Base-by-base conservation (phyloP, 2,888 invertebrate species). In the Campoletis raptor region DNA sequence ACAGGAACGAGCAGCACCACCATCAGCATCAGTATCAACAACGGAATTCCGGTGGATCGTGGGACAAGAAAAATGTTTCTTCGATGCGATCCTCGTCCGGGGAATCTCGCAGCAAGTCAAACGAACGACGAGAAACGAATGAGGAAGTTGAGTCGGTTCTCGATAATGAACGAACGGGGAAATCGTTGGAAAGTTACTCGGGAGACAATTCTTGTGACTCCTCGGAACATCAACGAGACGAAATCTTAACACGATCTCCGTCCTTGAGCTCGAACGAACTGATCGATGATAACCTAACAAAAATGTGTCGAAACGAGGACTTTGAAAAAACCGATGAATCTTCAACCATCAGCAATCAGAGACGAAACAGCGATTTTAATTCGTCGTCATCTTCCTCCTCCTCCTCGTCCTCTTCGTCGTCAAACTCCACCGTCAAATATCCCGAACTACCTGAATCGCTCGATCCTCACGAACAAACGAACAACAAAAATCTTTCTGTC, bases 401-500 rank as follows among this genome's bases (percentile, higher is more conserved):
- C 8, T 42, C 42, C 2, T 42, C 42, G 2, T 42, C 48, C n/a
- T 48, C 48, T 48, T 48, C 79, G 30, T 54, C 76, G 21, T 48
- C 76, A 40, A 48, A 48, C 45, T 69, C 24, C 36, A 37, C 48
- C 8, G n/a, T 24, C 6, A 84, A 79, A 42, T 64, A 42, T 21
- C 24, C 37, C 18, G 81, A 64, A 15, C 54, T 18, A 21, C 57
- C 67, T 1, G 67, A 73, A 64, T 52, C 79, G 4, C 73, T 77
- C 1, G 85, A 87, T 79, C 84, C 87, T 3, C 87, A 90, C 21
- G 88, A 92, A 81, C 96, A 96, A 94, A 96, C 96, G 79, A 96
- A 96, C 91, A 95, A 96, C 73, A 96, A 96, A 89, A 96, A 96
- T 90, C 95, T 96, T 86, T 95, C 96, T 89, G 96, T 96, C 85